Percentiles rank a stretch among this genome's conserved stretches.
These are phyloP conservation scores for Ornithorhynchus anatinus DNA, from an alignment of 2,113 vertebrate species.

Conservation along the genomic window DNA sequence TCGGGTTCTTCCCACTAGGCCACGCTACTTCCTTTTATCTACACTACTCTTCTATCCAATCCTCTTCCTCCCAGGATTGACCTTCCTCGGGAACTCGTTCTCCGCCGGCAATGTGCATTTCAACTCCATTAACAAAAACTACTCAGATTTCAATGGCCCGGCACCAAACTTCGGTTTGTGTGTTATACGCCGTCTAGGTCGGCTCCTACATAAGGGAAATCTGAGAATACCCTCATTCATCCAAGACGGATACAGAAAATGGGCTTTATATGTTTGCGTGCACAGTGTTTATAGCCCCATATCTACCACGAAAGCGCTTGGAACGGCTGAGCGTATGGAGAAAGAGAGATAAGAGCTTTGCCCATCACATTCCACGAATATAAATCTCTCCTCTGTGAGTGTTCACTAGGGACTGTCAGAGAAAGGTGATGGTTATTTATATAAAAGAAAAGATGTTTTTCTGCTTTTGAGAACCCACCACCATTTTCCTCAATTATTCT, in stretches of 20 bases:
- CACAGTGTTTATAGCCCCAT: background rate
- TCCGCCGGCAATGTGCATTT: background rate
- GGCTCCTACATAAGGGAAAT: background rate
- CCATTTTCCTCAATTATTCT: conserved; percentile 49
- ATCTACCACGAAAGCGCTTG: conserved; percentile 14
- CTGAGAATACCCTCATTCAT: background rate
- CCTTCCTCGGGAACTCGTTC: background rate
- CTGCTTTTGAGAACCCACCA: conserved; percentile 26
- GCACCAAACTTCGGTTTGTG: background rate
- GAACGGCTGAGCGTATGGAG: conserved; percentile 34
- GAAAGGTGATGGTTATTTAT: conserved; percentile 18
- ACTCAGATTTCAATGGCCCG: background rate
- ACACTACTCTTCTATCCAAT: too few relatives aligned
- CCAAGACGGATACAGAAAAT: background rate
- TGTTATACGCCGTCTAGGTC: background rate
- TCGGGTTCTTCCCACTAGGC: too few relatives aligned
- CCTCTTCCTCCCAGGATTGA: background rate
- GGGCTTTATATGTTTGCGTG: background rate
- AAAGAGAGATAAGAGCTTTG: conserved; percentile 33
- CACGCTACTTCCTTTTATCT: too few relatives aligned
- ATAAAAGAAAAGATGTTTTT: conserved; percentile 38
- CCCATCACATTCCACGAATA: conserved; percentile 12
- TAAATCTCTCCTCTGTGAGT: conserved; percentile 25
- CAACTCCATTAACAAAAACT: background rate
- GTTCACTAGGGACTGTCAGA: background rate